Base-by-base conservation (phyloP, 2,888 invertebrate species). In the Ophraella communa region DNA sequence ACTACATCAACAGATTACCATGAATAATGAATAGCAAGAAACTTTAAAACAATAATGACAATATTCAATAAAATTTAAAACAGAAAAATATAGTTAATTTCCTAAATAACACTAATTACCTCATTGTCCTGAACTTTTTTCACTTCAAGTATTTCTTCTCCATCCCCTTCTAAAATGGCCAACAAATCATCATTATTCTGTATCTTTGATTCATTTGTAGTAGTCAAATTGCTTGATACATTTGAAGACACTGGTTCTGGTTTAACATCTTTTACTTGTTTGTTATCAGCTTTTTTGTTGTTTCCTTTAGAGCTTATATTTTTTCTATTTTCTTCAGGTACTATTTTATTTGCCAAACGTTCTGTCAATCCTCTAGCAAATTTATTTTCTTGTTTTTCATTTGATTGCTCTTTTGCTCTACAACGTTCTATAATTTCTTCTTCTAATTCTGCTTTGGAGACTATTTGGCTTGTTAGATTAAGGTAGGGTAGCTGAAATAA, bases 311-410 rank as follows among this genome's bases (percentile, higher is more conserved):
- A 17, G n/a, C 39, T 53, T 30, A n/a, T 18, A 39, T 51, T 20
- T 47, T 47, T 47, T 33, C 45, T 20, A 5, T 27, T 18, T 30
- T 39, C 33, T 39, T 39, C 61, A 0, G 64, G 67, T 0, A 7
- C 78, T 69, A 51, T 80, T 65, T 72, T 75, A 53, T 72, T 71
- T 4, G 76, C 74, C 52, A 77, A 58, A 35, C 85, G 80, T 64
- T 86, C 83, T 0, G 86, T 84, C 33, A 87, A 75, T 73, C 85
- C 85, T 70, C 84, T 84, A 0, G 86, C 84, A 69, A 87, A 86
- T 58, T 84, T 78, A 53, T 84, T 76, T 60, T 86, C 85, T 4
- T 82, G 82, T 45, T 85, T 84, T 1, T 81, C 79, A 1, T 62
- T 69, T 5, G 73, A 62, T 1, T 82, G 81, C 20, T 58, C 60